Conservation (phyloP, 2,888 invertebrate species). For the Amorpha juglandis region DNA sequence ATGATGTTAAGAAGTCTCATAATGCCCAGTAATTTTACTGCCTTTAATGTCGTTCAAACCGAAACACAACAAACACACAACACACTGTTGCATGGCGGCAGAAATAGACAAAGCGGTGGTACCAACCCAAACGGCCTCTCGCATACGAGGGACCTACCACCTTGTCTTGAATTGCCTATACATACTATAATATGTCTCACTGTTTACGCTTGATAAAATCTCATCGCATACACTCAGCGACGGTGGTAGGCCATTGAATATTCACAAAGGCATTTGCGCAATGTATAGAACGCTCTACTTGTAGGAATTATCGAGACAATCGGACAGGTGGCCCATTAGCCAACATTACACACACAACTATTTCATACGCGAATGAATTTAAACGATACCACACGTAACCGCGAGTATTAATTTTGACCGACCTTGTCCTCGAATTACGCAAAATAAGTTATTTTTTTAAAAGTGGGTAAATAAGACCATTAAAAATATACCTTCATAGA, state of each 20-base stretch:
- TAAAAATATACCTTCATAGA: neutral
- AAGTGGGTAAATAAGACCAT: neutral
- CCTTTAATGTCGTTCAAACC: too few species aligned
- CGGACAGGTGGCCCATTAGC: constrained; percentile 34
- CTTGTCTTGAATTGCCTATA: neutral
- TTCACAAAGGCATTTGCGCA: constrained; percentile 33
- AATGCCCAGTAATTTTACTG: too few species aligned
- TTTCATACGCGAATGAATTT: constrained; percentile 8
- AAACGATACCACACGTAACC: neutral
- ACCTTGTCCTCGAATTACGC: constrained; percentile 9
- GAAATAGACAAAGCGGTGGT: too few species aligned
- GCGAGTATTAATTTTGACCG: neutral
- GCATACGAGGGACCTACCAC: too few species aligned
- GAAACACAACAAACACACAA: too few species aligned
- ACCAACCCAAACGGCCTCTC: too few species aligned
- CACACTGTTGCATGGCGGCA: too few species aligned
- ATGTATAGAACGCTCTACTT: constrained; percentile 27
- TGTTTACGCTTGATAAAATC: constrained; percentile 7
- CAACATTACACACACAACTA: neutral
- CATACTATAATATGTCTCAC: constrained; percentile 3
- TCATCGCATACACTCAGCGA: constrained; percentile 22
- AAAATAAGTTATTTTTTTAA: neutral
- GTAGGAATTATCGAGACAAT: constrained; percentile 35
- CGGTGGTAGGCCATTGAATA: constrained; percentile 31
- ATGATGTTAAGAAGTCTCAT: too few species aligned